Evolutionary conservation across 2,113 vertebrate genomes (phyloP), one percentile per base, ranked within the genome.

Genomic region (Corythornis madagascariensis): DNA sequence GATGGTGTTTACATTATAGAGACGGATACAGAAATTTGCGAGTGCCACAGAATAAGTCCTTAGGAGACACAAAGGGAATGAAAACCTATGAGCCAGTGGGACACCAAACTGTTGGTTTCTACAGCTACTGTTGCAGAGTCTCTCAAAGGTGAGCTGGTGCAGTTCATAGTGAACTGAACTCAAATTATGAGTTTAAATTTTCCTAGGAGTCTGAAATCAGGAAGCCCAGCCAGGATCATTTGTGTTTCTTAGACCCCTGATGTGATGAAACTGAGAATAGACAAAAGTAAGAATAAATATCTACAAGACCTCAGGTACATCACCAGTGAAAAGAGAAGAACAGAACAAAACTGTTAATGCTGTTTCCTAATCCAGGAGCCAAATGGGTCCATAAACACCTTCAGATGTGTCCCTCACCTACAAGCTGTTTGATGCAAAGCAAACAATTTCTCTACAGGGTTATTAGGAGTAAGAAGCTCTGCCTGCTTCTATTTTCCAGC

Each of bases 101-200:
- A 55, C 53, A 29, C 50, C 0, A 0, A 28, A 7, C 26, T 1
- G 0, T 40, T 56, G 8, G 11, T 92, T 79, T 69, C 64, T 76
- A 31, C 50, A 73, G 64, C 40, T 91, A 4, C n/a, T 43, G 43
- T 13, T 65, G 59, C 67, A 69, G 40, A 88, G 17, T 17, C 5
- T 80, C 8, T 38, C 69, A 42, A 21, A 60, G 1, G 1, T n/a
- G 82, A 79, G 11, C 50, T 45, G 18, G 5, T 24, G 14, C 38
- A 7, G 59, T 38, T 38, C 38, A 10, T 10, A 38, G 38, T 38
- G 38, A 38, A 38, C 38, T 38, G 38, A 38, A 38, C 10, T 38
- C 38, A 38, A 38, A 38, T 38, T 38, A 38, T 38, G 38, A 38
- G 38, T 38, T 38, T 10, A 38, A 38, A 29, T 85, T 92, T 60